A percentile compares a stretch with the other conserved stretches of the same genome.
Conservation (phyloP, 2,113 vertebrate species). For the Mobula birostris region DNA sequence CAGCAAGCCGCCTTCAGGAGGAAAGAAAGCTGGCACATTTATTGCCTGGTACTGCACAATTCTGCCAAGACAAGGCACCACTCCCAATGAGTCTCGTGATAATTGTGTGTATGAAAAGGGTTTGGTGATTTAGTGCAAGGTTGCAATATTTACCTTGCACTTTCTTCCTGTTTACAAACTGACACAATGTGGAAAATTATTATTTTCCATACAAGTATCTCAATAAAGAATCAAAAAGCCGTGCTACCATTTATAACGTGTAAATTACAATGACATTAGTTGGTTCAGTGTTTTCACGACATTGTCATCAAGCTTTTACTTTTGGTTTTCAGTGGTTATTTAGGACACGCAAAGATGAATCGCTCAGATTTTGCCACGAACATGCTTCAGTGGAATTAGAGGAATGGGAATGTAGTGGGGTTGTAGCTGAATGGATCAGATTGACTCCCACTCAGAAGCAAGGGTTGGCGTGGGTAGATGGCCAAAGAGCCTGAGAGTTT, state of each 20-base stretch:
- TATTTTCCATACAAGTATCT: not conserved
- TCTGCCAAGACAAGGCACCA: not conserved
- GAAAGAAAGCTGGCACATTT: constrained; percentile 24
- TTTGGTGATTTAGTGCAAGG: not conserved
- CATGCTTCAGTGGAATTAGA: not conserved
- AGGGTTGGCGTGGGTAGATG: no score
- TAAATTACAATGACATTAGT: not conserved
- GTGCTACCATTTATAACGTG: not conserved
- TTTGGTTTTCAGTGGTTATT: not conserved
- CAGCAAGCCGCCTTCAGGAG: constrained; percentile 47
- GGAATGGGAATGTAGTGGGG: not conserved
- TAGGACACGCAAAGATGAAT: not conserved
- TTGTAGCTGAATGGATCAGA: not conserved
- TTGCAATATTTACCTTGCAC: not conserved
- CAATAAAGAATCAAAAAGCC: not conserved
- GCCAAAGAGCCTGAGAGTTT: no score
- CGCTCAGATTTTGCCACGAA: not conserved
- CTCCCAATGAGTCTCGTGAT: not conserved
- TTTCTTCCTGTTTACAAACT: not conserved
- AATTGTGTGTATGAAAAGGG: not conserved
- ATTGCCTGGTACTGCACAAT: constrained; percentile 15
- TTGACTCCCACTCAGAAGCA: not conserved
- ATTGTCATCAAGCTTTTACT: not conserved
- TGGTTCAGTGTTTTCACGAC: not conserved
- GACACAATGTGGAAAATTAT: not conserved